A percentile compares a stretch with the other conserved stretches of the same genome.
phyloP scores from a whole-genome alignment of 2,888 invertebrate species.

The Leistus spinibarbis region DNA sequence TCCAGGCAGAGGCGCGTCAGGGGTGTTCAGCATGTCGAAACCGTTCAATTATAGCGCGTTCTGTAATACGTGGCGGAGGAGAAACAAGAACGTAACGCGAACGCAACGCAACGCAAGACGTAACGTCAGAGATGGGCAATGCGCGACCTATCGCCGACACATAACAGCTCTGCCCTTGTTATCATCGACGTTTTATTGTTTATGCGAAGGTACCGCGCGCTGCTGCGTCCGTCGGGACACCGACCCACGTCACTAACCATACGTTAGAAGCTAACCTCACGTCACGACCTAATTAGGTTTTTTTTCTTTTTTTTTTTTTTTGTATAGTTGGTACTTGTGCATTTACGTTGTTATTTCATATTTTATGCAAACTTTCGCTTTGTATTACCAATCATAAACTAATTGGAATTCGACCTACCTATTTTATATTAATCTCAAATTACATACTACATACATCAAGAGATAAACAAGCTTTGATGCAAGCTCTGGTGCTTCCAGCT shows the following conservation, averaged over 20 bases:
- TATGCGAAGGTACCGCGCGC: slow-evolving; percentile 18
- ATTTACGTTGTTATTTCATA: background rate
- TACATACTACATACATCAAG: no score
- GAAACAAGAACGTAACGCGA: no score
- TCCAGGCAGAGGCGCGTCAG: slow-evolving; percentile 43
- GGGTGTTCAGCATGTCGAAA: slow-evolving; percentile 32
- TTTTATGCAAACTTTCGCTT: no score
- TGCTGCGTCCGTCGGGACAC: background rate
- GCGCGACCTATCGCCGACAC: slow-evolving; percentile 18
- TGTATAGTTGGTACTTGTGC: background rate
- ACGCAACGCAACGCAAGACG: no score
- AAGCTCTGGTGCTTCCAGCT: no score
- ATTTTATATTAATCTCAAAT: no score
- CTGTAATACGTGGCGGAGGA: no score
- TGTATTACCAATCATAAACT: no score
- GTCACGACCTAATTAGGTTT: background rate
- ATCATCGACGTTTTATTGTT: slow-evolving; percentile 39
- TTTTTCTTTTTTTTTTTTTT: background rate
- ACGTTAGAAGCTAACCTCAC: background rate
- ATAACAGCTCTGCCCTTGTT: slow-evolving; percentile 28
- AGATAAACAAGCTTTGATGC: no score
- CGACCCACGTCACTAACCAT: background rate
- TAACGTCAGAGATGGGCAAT: background rate
- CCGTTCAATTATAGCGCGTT: slow-evolving; percentile 47
- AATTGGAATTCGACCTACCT: no score